Evolutionary conservation across 2,113 vertebrate genomes (phyloP).

Genomic region (Gymnocephalus cernua): DNA sequence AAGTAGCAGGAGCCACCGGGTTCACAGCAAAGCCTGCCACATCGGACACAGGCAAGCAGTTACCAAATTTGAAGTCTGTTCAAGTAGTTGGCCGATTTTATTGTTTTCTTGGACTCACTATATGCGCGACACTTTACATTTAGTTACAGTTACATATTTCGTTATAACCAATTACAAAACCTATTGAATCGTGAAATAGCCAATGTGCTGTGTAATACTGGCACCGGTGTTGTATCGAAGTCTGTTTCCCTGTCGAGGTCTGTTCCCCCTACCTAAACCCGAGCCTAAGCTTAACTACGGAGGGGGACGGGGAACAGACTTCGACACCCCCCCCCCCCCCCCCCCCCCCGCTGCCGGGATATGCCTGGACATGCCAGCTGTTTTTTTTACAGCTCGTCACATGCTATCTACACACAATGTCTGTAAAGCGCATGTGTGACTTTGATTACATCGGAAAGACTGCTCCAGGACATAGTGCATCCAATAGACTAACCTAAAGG

Average conservation of each 20-base stretch:
- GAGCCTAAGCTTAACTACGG: too few species aligned
- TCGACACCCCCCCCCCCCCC: too few species aligned
- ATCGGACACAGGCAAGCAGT: background rate
- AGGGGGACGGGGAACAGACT: too few species aligned
- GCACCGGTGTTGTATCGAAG: too few species aligned
- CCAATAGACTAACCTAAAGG: background rate
- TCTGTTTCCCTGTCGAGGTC: too few species aligned
- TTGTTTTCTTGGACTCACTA: background rate
- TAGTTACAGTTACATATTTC: background rate
- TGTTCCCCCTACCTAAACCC: too few species aligned
- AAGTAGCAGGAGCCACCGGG: slow-evolving; percentile 18
- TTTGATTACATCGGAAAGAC: background rate
- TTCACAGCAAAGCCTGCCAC: slow-evolving; percentile 24
- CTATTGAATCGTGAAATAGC: background rate
- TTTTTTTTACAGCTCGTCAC: slow-evolving; percentile 9
- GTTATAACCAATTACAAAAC: background rate
- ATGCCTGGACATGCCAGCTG: slow-evolving; percentile 56
- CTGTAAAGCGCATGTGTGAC: background rate
- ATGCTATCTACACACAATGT: background rate
- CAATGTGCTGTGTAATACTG: background rate
- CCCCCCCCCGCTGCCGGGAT: too few species aligned
- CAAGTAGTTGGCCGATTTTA: too few species aligned
- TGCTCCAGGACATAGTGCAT: background rate
- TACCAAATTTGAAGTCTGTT: background rate
- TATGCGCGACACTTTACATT: background rate